Conservation (phyloP, 2,113 vertebrate genomes). For the Paracanthobrama guichenoti region DNA sequence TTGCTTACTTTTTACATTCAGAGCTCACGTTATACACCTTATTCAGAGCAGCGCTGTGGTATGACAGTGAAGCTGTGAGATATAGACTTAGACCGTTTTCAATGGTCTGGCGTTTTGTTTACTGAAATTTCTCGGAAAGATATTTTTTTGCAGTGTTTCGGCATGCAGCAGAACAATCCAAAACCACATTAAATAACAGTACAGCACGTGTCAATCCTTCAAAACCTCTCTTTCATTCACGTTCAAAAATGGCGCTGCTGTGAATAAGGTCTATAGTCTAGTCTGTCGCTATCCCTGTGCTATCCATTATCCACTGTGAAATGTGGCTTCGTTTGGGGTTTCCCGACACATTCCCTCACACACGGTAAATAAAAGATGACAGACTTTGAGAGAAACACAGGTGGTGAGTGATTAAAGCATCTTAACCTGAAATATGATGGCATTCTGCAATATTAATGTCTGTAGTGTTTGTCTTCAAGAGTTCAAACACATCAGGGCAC, state of each 20-base stretch:
- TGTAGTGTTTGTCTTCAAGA: constrained; percentile 7
- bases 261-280: not conserved
- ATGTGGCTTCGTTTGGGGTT: not conserved
- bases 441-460: constrained; percentile 39
- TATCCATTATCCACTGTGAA: not conserved
- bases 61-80: too few relatives aligned
- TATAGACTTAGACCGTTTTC: too few relatives aligned
- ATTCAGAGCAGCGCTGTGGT: too few relatives aligned
- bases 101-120: too few relatives aligned
- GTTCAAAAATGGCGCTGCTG: too few relatives aligned
- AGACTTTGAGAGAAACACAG: constrained; percentile 1
- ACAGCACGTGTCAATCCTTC: too few relatives aligned
- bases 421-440: not conserved
- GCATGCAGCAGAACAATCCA: too few relatives aligned
- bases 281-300: not conserved
- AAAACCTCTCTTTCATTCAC: too few relatives aligned
- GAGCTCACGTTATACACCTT: not conserved
- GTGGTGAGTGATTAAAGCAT: constrained; percentile 23
- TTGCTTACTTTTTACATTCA: not conserved
- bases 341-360: not conserved
- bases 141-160: too few relatives aligned
- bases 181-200: too few relatives aligned
- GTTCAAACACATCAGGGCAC: constrained; percentile 12
- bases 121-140: too few relatives aligned
- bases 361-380: constrained; percentile 19